Conservation (phyloP, 2,888 invertebrate species). For the Apamea anceps region DNA sequence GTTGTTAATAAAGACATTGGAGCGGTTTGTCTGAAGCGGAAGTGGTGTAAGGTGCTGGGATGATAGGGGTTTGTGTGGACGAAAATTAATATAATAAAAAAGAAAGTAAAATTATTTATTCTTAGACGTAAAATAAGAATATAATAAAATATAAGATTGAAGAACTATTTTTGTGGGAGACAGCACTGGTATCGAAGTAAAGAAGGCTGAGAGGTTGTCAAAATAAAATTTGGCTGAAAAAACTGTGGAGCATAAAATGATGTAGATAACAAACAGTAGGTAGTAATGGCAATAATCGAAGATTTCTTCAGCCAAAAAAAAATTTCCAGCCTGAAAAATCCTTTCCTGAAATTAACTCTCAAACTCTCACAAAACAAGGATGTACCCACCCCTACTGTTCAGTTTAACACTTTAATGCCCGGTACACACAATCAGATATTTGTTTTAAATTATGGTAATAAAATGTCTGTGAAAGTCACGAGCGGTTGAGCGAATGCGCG, state of each 20-base stretch:
- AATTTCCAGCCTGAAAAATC: fast-evolving
- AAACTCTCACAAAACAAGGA: conserved; percentile 36
- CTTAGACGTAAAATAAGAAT: background rate
- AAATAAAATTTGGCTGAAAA: background rate
- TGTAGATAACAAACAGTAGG: background rate
- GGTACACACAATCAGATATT: conserved; percentile 91
- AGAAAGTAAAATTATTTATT: too few species aligned
- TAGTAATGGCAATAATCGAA: background rate
- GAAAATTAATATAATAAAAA: background rate
- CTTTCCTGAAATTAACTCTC: background rate
- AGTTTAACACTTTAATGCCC: conserved; percentile 90
- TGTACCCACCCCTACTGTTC: conserved; percentile 82
- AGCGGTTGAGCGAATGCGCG: conserved; percentile 84
- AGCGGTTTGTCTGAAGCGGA: background rate
- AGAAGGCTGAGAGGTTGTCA: background rate
- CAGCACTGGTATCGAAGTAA: too few species aligned
- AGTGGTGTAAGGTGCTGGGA: background rate
- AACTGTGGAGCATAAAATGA: background rate
- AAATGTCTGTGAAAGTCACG: conserved; percentile 90
- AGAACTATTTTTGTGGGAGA: background rate
- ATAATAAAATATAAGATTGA: background rate
- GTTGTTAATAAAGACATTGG: conserved; percentile 60
- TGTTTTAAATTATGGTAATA: conserved; percentile 91
- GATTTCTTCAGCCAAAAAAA: background rate
- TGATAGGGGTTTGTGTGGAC: too few species aligned